Evolutionary conservation across 2,113 vertebrate genomes (phyloP), one percentile per base, ranked within the genome.

Genomic region (Catharus minimus): DNA sequence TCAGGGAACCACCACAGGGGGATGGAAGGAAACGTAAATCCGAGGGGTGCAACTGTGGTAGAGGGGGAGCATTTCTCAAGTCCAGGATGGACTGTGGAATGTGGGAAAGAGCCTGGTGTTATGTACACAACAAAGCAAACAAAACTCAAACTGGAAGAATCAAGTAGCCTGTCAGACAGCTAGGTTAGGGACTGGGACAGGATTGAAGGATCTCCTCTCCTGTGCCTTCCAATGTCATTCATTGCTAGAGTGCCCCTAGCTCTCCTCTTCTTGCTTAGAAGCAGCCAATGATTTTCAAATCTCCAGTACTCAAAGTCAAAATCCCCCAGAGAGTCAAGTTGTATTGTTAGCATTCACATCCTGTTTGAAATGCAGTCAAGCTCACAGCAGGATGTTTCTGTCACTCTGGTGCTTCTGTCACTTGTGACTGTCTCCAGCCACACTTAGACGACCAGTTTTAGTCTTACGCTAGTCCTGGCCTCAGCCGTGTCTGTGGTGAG

Each of bases 401-500:
- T 41, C 69, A 30, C 16, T 57, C 52, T 27, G 15, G 6, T 38
- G 21, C 23, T 73, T 67, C 61, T 66, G n/a, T 46, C 1, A 1
- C 46, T 55, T 1, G 2, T 0, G 4, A 27, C 23, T 36, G 8
- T 69, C 41, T 78, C 53, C 36, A 72, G 27, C n/a, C 22, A 1
- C 9, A 7, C 14, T 72, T 75, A 44, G 36, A 75, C 52, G 19
- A 11, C 9, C 13, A 50, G 11, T 52, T 78, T 67, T 17, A 52
- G 32, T 53, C 41, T 2, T 4, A 6, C 36, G 13, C 24, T 2
- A 1, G 27, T 62, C 27, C 7, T 20, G 24, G 17, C n/a, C 14
- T 81, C n/a, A 50, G 15, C 3, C 4, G 1, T 10, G 3, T 26
- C 16, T 52, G 15, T 56, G 21, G 15, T 0, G 0, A 41, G 13